Percentiles rank a stretch among this genome's conserved stretches.
These are phyloP conservation scores for Artemisiospiza belli DNA, from an alignment of 2,113 vertebrate species.

Conservation along the genomic window DNA sequence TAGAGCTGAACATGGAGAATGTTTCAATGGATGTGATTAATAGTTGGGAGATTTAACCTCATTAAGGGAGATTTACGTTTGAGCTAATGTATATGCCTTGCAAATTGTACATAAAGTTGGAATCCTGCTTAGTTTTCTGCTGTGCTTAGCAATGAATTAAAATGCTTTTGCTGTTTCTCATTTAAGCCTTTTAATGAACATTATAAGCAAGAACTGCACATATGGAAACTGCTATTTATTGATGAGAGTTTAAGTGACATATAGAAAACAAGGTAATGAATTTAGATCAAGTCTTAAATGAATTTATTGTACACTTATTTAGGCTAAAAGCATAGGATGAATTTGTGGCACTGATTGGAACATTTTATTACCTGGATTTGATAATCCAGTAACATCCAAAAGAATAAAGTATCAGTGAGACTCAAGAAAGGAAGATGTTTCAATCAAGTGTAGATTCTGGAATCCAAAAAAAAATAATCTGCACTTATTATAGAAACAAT, in stretches of 20 bases:
- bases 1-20: neutral
- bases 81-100: neutral
- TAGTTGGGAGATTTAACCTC: neutral
- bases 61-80: constrained; percentile 44
- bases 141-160: constrained; percentile 41
- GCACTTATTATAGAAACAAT: neutral
- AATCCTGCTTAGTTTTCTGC: constrained; percentile 49
- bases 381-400: neutral
- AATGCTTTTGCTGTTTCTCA: neutral
- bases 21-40: neutral
- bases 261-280: neutral
- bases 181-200: constrained; percentile 6
- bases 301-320: neutral
- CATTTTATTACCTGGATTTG: neutral
- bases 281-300: neutral
- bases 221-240: neutral
- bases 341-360: neutral
- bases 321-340: neutral
- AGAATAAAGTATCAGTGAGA: neutral
- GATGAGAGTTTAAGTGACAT: neutral
- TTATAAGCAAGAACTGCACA: neutral
- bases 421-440: neutral
- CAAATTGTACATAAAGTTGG: constrained; percentile 29
- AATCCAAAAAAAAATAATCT: neutral
- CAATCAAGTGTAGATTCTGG: neutral